A percentile compares a stretch with the other conserved stretches of the same genome.
Evolutionary conservation across 2,888 invertebrate genomes (phyloP).

Genomic region (Thymelicus sylvestris): DNA sequence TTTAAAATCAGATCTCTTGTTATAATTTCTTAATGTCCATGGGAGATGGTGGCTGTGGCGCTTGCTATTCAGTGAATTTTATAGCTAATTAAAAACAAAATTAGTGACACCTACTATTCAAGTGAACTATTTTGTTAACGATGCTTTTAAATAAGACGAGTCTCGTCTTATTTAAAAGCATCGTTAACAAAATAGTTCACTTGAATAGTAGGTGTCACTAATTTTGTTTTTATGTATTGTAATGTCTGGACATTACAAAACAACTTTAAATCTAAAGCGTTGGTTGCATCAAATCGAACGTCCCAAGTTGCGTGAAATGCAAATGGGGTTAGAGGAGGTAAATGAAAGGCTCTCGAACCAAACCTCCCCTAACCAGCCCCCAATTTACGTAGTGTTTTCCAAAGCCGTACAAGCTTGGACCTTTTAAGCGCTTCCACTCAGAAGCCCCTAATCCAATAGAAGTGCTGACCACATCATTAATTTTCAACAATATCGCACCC

Average conservation of each 20-base stretch:
- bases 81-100: too few relatives aligned
- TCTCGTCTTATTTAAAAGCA: background rate
- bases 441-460: slow-evolving; percentile 76
- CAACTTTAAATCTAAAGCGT: slow-evolving; percentile 10
- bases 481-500: slow-evolving; percentile 80
- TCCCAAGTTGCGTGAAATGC: slow-evolving; percentile 43
- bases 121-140: background rate
- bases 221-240: too few relatives aligned
- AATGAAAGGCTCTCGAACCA: slow-evolving; percentile 36
- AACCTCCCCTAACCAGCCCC: slow-evolving; percentile 41
- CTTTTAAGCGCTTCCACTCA: slow-evolving; percentile 70
- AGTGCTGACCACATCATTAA: slow-evolving; percentile 83
- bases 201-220: background rate
- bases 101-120: background rate
- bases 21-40: too few relatives aligned
- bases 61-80: too few relatives aligned
- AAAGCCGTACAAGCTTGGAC: slow-evolving; percentile 73
- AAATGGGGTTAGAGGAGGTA: slow-evolving; percentile 51
- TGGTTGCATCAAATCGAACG: slow-evolving; percentile 5
- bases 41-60: too few relatives aligned
- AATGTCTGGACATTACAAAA: background rate
- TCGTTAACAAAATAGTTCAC: background rate
- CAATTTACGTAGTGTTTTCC: slow-evolving; percentile 72
- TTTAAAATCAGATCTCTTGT: too few relatives aligned
- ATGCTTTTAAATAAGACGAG: background rate